These are phyloP conservation scores for Noctua fimbriata DNA, from an alignment of 2,888 invertebrate species.

Conservation along the genomic window DNA sequence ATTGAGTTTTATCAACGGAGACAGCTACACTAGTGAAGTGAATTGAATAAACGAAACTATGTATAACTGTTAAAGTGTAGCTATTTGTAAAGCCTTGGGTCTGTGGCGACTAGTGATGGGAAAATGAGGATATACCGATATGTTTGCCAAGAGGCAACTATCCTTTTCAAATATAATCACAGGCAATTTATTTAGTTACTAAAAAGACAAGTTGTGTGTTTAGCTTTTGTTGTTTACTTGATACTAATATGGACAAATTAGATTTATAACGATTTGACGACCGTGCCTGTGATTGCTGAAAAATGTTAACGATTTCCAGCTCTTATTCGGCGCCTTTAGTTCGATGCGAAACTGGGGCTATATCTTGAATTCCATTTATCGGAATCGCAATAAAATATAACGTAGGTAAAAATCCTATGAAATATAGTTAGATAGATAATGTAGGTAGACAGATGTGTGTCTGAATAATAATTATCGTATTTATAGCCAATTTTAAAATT, in stretches of 20 bases:
- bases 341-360: background rate
- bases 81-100: slow-evolving; percentile 47
- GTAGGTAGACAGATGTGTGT: slow-evolving; percentile 27
- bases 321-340: background rate
- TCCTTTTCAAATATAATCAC: slow-evolving; percentile 34
- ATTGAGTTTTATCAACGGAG: slow-evolving; percentile 53
- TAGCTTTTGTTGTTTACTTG: slow-evolving; percentile 38
- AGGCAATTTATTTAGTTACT: slow-evolving; percentile 49
- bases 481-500: slow-evolving; percentile 4
- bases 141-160: background rate
- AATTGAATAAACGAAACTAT: slow-evolving; percentile 47
- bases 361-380: background rate
- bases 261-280: slow-evolving; percentile 36
- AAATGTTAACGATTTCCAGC: background rate
- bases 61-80: slow-evolving; percentile 53
- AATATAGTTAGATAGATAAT: slow-evolving; percentile 41
- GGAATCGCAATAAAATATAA: background rate
- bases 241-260: slow-evolving; percentile 61
- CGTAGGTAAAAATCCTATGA: background rate
- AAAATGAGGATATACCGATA: background rate
- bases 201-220: slow-evolving; percentile 54
- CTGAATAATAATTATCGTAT: slow-evolving; percentile 6
- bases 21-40: slow-evolving; percentile 52
- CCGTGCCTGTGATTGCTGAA: slow-evolving; percentile 47
- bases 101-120: slow-evolving; percentile 33